phyloP scores from a whole-genome alignment of 2,113 vertebrate genomes.

The Enhydra lutris region DNA sequence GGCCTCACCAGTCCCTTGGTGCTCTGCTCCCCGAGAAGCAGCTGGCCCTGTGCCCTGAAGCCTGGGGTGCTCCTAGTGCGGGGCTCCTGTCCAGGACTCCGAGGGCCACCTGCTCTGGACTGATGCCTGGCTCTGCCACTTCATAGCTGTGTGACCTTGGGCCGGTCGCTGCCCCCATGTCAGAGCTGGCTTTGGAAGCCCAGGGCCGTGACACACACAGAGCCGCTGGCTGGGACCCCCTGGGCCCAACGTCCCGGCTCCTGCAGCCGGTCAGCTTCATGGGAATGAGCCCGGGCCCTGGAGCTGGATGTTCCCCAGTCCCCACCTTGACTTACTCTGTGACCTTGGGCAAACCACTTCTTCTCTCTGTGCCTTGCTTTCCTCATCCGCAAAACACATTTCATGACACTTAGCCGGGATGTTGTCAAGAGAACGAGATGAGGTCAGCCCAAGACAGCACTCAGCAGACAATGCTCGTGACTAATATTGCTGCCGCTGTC shows the following conservation, averaged over 20 bases:
- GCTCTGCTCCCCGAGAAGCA: rapidly evolving
- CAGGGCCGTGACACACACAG: neutral
- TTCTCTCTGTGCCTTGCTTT: neutral
- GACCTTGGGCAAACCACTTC: neutral
- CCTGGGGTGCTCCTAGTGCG: neutral
- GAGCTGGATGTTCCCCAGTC: too few species aligned
- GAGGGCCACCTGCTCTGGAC: too few species aligned
- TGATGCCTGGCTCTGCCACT: neutral
- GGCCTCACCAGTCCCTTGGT: neutral
- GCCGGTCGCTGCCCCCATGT: rapidly evolving
- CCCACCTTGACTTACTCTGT: too few species aligned
- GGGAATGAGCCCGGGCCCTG: neutral
- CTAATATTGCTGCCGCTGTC: rapidly evolving
- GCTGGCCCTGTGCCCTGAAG: neutral
- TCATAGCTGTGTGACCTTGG: neutral
- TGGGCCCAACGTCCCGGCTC: rapidly evolving
- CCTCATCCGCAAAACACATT: neutral
- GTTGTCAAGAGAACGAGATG: neutral
- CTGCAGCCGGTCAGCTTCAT: neutral
- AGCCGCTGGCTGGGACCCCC: neutral
- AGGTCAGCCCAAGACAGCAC: neutral
- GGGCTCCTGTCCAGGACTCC: neutral
- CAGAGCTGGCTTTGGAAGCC: neutral
- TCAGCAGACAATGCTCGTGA: neutral
- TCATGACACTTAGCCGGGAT: too few species aligned